These are phyloP conservation scores for Abramis brama DNA, from an alignment of 2,113 vertebrate species.

Conservation along the genomic window DNA sequence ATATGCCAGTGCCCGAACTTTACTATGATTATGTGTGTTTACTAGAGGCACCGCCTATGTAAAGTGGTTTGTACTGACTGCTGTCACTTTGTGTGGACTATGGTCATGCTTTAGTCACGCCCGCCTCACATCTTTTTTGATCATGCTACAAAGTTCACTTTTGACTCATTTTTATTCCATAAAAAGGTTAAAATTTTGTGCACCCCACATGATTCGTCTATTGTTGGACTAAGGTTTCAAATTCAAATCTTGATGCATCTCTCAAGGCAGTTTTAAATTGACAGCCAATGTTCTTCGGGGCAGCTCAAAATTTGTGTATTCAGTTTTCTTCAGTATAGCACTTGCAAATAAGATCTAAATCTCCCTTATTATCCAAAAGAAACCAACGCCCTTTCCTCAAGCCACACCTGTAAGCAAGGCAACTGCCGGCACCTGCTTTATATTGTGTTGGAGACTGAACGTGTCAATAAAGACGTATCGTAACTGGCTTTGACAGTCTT, in stretches of 20 bases:
- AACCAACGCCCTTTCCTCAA: slow-evolving; percentile 9
- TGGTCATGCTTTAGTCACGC: slow-evolving; percentile 31
- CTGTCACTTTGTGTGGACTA: slow-evolving; percentile 32
- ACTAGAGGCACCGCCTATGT: slow-evolving; percentile 36
- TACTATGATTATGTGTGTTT: slow-evolving; percentile 23
- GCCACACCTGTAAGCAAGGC: not conserved
- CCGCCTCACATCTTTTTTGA: slow-evolving; percentile 32
- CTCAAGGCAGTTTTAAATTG: not conserved
- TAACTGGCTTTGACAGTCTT: not conserved
- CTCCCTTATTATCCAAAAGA: not conserved
- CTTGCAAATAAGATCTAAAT: slow-evolving; percentile 27
- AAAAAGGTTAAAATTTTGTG: not conserved
- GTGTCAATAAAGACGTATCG: slow-evolving; percentile 13
- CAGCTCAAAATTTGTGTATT: not conserved
- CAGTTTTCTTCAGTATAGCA: not conserved
- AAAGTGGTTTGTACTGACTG: slow-evolving; percentile 27
- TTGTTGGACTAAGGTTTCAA: not conserved
- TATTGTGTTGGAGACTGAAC: slow-evolving; percentile 5
- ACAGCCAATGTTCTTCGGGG: not conserved
- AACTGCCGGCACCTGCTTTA: not conserved
- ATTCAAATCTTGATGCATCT: not conserved
- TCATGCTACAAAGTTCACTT: slow-evolving; percentile 62
- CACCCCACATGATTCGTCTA: not conserved
- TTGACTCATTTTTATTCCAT: not conserved
- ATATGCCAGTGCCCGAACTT: slow-evolving; percentile 11